These are phyloP conservation scores for Cyprinodon variegatus DNA, from an alignment of 2,113 vertebrate species.

Conservation along the genomic window DNA sequence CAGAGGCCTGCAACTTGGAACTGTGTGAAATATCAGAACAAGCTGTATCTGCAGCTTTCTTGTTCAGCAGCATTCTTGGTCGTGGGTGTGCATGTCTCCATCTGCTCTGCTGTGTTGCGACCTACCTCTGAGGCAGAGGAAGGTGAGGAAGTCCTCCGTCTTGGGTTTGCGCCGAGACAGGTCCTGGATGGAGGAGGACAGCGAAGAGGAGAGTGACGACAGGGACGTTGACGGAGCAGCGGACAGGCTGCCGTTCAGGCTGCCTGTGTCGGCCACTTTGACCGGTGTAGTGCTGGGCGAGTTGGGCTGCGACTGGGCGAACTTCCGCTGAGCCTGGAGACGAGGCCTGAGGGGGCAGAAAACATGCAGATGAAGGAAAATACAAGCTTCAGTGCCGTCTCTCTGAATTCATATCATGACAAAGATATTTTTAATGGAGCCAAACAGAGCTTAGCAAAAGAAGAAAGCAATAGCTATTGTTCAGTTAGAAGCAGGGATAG, in stretches of 20 bases:
- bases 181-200: constrained; percentile 92
- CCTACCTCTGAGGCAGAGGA: constrained; percentile 98
- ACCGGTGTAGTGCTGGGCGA: constrained; percentile 98
- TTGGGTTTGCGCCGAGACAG: constrained; percentile 98
- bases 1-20: not conserved
- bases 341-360: constrained; percentile 84
- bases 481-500: not conserved
- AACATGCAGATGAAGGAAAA: not conserved
- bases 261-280: constrained; percentile 89
- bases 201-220: constrained; percentile 82
- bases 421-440: not conserved
- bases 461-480: constrained; percentile 3
- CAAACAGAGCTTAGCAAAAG: not conserved
- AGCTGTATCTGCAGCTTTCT: constrained; percentile 14
- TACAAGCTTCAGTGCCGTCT: not conserved
- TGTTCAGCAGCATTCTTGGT: constrained; percentile 22
- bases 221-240: constrained; percentile 57
- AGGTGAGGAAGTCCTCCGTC: constrained; percentile 99
- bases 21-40: not conserved
- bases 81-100: constrained; percentile 13
- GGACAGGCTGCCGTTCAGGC: constrained; percentile 82
- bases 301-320: constrained; percentile 98
- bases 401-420: no score
- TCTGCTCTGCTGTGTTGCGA: constrained; percentile 9
- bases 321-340: constrained; percentile 99